These are phyloP conservation scores for Xanthostigma xanthostigma DNA, from an alignment of 2,888 invertebrate species.

Conservation along the genomic window DNA sequence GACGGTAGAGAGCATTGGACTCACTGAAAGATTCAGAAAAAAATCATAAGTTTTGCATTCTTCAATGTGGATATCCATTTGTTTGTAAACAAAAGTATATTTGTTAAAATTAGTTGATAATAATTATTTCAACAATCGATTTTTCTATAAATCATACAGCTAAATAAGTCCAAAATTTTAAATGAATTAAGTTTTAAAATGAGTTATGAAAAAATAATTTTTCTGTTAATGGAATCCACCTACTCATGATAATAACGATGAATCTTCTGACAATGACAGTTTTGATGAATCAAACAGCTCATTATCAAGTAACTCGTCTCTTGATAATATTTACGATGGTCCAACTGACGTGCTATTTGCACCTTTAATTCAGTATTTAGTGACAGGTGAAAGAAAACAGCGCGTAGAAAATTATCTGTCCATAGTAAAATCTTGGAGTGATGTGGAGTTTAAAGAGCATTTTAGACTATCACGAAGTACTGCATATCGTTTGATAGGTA, in stretches of 20 bases:
- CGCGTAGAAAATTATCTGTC: conserved; percentile 3
- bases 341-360: conserved; percentile 3
- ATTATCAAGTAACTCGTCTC: background rate
- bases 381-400: background rate
- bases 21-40: too few relatives aligned
- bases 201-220: background rate
- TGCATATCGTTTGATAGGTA: background rate
- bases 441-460: background rate
- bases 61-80: too few relatives aligned
- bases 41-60: too few relatives aligned
- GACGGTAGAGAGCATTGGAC: too few relatives aligned
- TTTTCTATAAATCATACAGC: too few relatives aligned
- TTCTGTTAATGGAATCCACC: background rate
- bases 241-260: conserved; percentile 1
- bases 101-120: too few relatives aligned
- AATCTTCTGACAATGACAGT: background rate
- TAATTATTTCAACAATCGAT: too few relatives aligned
- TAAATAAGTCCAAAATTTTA: too few relatives aligned
- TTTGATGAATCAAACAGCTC: conserved; percentile 1
- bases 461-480: background rate
- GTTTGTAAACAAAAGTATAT: too few relatives aligned
- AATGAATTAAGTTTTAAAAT: too few relatives aligned
- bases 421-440: background rate
- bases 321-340: conserved; percentile 1
- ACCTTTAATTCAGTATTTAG: conserved; percentile 1